phyloP scores from a whole-genome alignment of 1,140 invertebrate genomes.

The Bursaphelenchus mucronatus region DNA sequence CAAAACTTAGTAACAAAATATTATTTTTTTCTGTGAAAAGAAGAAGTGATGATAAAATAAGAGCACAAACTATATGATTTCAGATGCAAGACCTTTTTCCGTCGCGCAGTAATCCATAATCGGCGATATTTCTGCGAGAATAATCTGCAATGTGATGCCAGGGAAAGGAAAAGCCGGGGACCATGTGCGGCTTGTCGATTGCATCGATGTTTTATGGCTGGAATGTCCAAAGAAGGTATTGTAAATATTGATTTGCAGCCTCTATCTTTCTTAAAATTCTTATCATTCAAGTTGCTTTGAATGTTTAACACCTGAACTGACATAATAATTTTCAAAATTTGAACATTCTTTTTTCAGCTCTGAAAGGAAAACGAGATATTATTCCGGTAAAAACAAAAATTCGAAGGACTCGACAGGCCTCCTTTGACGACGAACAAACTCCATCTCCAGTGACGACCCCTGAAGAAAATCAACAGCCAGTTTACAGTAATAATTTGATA shows the following conservation, averaged over 20 bases:
- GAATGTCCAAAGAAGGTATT: conserved; percentile 1
- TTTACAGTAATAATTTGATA: background rate
- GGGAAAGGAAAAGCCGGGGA: conserved; percentile 1
- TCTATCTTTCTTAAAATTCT: no score
- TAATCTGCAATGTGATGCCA: conserved; percentile 1
- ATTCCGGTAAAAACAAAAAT: conserved; percentile 9
- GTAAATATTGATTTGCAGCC: no score
- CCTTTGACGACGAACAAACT: background rate
- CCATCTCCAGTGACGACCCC: background rate
- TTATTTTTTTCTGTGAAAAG: no score
- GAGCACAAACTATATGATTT: no score
- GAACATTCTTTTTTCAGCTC: background rate
- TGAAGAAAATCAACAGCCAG: background rate
- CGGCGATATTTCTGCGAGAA: conserved; percentile 19
- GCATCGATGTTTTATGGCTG: conserved; percentile 16
- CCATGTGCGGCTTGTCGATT: conserved; percentile 19
- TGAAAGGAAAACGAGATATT: conserved; percentile 10
- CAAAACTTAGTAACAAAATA: no score
- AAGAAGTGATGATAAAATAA: no score
- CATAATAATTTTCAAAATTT: no score
- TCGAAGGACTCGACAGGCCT: background rate
- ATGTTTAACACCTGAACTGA: no score
- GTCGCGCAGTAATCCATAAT: conserved; percentile 10
- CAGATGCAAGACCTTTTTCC: conserved; percentile 9
- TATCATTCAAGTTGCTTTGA: no score